phyloP scores from a whole-genome alignment of 2,113 vertebrate genomes.

The Dasyornis broadbenti region DNA sequence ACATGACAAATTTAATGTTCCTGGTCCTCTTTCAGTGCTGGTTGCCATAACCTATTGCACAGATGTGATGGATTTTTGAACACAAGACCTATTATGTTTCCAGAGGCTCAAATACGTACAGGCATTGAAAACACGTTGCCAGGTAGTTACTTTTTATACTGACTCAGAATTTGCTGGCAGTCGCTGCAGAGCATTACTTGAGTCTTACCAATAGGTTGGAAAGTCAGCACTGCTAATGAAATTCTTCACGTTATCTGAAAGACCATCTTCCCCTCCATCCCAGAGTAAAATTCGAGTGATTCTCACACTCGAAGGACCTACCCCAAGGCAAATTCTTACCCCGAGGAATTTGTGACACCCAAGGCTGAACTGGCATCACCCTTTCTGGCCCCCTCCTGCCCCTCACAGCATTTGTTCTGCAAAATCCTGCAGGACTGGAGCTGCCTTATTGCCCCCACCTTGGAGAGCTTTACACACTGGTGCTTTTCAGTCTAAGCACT shows the following conservation, averaged over 20 bases:
- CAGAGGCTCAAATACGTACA: not conserved
- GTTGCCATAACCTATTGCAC: not conserved
- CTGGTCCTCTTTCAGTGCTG: not conserved
- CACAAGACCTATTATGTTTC: not conserved
- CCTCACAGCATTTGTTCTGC: not conserved
- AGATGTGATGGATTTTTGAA: constrained; percentile 30
- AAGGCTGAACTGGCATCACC: not conserved
- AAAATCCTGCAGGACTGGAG: not conserved
- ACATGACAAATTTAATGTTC: not conserved
- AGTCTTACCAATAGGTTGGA: not conserved
- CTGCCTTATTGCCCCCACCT: not conserved
- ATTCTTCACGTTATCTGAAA: not conserved
- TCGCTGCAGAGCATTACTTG: not conserved
- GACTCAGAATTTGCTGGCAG: not conserved
- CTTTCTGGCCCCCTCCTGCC: not conserved
- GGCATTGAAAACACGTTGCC: constrained; percentile 20
- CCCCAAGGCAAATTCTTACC: not conserved
- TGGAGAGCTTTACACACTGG: not conserved
- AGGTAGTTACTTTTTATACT: constrained; percentile 29
- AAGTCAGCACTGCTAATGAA: not conserved
- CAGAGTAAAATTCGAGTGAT: not conserved
- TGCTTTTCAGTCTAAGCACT: not conserved
- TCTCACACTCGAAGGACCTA: not conserved
- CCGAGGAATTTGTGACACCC: not conserved
- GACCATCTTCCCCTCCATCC: not conserved